Evolutionary conservation across 2,113 vertebrate species (phyloP).

Genomic region (Zosterops pallidus): DNA sequence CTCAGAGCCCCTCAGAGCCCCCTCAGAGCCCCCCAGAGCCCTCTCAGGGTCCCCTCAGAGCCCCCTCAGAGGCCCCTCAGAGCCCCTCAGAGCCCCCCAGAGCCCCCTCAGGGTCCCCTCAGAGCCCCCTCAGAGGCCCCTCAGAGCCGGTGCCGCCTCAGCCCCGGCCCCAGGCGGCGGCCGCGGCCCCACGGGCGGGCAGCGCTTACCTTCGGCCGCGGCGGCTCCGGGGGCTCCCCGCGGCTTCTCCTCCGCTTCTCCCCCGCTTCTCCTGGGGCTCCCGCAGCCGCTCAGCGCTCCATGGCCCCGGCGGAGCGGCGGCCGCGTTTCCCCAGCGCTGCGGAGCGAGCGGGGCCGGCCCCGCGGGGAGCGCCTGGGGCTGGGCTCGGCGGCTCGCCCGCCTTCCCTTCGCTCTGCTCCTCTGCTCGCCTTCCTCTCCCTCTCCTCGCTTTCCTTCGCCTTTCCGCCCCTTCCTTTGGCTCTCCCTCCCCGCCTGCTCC

Average conservation of each 20-base stretch:
- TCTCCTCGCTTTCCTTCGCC: background rate
- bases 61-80: no score
- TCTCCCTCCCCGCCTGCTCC: background rate
- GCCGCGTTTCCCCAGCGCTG: background rate
- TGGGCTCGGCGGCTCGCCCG: background rate
- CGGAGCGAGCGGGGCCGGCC: background rate
- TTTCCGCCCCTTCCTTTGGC: background rate
- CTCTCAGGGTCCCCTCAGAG: no score
- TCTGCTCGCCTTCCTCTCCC: background rate
- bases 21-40: no score
- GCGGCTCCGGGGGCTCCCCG: background rate
- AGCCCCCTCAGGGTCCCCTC: no score
- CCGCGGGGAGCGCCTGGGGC: background rate
- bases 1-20: no score
- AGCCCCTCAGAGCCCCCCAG: no score
- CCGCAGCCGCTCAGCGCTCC: background rate
- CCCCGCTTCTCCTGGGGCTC: background rate
- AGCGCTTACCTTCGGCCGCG: background rate
- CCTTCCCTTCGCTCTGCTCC: background rate
- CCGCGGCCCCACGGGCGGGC: background rate
- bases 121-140: background rate
- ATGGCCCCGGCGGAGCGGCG: background rate
- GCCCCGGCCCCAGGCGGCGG: background rate
- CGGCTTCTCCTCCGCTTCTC: background rate
- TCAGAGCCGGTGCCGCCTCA: background rate